These are phyloP conservation scores for Myrmophylax atrothorax DNA, from an alignment of 2,113 vertebrate species.

Conservation along the genomic window DNA sequence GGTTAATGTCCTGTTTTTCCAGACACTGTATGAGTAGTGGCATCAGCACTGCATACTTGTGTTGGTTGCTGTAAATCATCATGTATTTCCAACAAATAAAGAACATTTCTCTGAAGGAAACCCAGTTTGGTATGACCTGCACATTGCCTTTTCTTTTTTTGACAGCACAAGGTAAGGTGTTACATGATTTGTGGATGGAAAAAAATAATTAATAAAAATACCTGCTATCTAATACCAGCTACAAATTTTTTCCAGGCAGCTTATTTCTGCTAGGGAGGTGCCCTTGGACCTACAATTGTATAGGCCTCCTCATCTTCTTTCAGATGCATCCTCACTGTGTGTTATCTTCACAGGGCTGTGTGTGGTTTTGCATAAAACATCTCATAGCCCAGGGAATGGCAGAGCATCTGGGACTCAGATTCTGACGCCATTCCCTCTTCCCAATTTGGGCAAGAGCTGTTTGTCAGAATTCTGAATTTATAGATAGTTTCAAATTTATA, in stretches of 20 bases:
- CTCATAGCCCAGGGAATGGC: neutral
- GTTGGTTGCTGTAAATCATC: neutral
- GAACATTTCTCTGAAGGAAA: neutral
- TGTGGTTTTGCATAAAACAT: fast-evolving
- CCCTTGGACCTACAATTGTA: neutral
- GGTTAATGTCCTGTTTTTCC: neutral
- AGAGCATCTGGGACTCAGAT: neutral
- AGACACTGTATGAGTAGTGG: neutral
- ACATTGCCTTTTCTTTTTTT: neutral
- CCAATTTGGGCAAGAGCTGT: neutral
- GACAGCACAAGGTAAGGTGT: neutral
- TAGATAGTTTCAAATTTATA: too few species aligned
- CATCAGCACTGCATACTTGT: neutral
- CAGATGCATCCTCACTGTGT: too few species aligned
- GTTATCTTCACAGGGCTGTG: neutral
- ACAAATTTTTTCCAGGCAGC: neutral
- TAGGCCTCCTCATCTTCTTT: neutral
- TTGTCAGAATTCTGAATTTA: neutral
- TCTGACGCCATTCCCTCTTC: neutral
- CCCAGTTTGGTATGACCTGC: neutral
- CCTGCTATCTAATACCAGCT: neutral
- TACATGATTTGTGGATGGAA: neutral
- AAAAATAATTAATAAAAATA: neutral
- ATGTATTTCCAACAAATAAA: neutral
- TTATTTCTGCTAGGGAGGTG: neutral